Percentiles rank a stretch among this genome's conserved stretches.
Conservation (phyloP, 2,113 vertebrate genomes). For the Pteruthius melanotis region DNA sequence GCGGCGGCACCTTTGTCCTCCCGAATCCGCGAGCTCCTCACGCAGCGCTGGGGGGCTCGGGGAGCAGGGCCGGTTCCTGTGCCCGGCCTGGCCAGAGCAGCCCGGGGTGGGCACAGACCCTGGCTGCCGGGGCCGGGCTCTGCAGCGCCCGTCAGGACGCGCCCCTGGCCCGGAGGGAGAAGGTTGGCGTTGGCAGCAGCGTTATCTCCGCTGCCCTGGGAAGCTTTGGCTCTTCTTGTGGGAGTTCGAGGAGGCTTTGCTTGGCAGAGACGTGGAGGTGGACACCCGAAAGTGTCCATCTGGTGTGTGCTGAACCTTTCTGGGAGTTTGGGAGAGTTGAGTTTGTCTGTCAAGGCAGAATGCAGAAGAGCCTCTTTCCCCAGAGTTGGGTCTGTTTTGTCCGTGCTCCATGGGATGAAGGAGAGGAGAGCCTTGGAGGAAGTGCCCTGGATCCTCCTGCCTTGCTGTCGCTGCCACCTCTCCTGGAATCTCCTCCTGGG, state of each 20-base stretch:
- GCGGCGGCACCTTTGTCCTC: not conserved
- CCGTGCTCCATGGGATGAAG: accelerated
- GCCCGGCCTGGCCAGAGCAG: no score
- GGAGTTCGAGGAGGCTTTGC: not conserved
- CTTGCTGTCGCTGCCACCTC: not conserved
- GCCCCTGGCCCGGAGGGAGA: not conserved
- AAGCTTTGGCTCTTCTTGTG: not conserved
- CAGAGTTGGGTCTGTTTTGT: not conserved
- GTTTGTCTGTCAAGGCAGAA: accelerated
- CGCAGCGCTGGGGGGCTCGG: accelerated
- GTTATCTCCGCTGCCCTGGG: not conserved
- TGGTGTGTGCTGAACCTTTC: not conserved
- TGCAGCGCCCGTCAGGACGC: not conserved
- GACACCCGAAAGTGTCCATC: accelerated
- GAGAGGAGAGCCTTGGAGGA: not conserved
- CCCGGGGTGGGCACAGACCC: not conserved
- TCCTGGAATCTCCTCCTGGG: not conserved
- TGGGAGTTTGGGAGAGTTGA: not conserved
- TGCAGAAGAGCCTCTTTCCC: accelerated
- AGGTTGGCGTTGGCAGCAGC: not conserved
- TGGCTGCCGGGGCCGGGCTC: accelerated
- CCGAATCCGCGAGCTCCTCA: accelerated
- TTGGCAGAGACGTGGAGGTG: accelerated
- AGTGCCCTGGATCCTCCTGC: not conserved
- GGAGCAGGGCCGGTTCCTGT: accelerated